Evolutionary conservation across 2,888 invertebrate species (phyloP).

Genomic region (Phaedon cochleariae): DNA sequence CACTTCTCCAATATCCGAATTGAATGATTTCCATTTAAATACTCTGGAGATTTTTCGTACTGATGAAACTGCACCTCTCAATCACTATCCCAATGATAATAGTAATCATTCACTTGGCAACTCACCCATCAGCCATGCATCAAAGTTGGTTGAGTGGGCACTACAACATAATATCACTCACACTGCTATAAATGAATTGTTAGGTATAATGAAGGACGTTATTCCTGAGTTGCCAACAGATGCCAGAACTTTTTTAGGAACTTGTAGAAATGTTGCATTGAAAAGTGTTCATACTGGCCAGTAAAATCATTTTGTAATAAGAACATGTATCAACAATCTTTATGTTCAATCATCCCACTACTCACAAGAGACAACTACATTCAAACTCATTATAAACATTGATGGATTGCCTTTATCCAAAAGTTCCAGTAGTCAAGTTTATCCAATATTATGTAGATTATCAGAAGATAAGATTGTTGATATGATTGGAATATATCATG

Average conservation of each 20-base stretch:
- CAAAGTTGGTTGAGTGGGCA: not conserved
- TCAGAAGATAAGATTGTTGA: constrained; percentile 31
- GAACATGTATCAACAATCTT: not conserved
- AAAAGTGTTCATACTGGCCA: constrained; percentile 17
- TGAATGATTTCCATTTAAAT: constrained; percentile 6
- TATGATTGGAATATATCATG: constrained; percentile 28
- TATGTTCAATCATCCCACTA: constrained; percentile 7
- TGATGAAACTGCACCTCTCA: constrained; percentile 15
- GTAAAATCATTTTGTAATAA: constrained; percentile 11
- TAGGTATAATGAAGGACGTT: not conserved
- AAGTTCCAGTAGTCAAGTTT: constrained; percentile 34
- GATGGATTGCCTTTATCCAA: constrained; percentile 7
- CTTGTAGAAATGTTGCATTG: constrained; percentile 19
- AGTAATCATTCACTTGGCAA: constrained; percentile 4
- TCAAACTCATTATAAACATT: constrained; percentile 1
- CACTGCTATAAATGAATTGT: constrained; percentile 5
- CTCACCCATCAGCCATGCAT: not conserved
- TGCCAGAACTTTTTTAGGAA: constrained; percentile 28
- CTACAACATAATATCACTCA: constrained; percentile 9
- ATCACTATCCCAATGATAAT: constrained; percentile 9
- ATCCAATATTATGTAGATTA: constrained; percentile 40
- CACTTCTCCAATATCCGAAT: not conserved
- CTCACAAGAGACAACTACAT: constrained; percentile 29
- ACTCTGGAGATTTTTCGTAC: constrained; percentile 10
- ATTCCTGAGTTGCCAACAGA: constrained; percentile 22